Percentiles rank a stretch among this genome's conserved stretches.
phyloP scores from a whole-genome alignment of 1,140 invertebrate species.

The Mylabris phalerata region DNA sequence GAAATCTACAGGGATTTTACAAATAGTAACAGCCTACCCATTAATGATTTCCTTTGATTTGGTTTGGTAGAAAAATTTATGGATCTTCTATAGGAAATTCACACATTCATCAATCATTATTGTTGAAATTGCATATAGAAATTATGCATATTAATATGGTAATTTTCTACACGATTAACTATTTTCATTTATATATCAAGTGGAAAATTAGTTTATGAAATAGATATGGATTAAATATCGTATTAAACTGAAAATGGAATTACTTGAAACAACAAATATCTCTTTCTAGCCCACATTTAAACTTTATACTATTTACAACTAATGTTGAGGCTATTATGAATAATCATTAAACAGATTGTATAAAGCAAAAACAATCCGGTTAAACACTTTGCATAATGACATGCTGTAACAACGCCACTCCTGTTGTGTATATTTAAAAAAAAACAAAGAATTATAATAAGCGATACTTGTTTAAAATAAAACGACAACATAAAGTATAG shows the following conservation, averaged over 20 bases:
- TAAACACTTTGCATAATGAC: conserved; percentile 7
- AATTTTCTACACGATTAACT: conserved; percentile 7
- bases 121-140: conserved; percentile 3
- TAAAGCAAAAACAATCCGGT: neutral
- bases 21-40: conserved; percentile 13
- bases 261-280: neutral
- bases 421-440: neutral
- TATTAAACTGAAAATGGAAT: conserved; percentile 1
- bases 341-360: neutral
- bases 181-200: conserved; percentile 10
- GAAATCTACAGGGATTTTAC: conserved; percentile 4
- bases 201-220: neutral
- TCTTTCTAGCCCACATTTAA: neutral
- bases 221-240: conserved; percentile 2
- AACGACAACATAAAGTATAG: conserved; percentile 5
- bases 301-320: conserved; percentile 6
- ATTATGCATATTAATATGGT: conserved; percentile 5
- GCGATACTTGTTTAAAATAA: neutral
- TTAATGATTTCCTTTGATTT: conserved; percentile 16
- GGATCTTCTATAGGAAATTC: too few species aligned
- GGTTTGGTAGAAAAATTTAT: neutral
- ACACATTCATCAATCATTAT: neutral
- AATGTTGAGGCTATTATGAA: conserved; percentile 1
- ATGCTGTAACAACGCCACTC: neutral
- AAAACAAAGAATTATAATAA: neutral